Evolutionary conservation across 2,113 vertebrate species (phyloP).

Genomic region (Rutilus rutilus): DNA sequence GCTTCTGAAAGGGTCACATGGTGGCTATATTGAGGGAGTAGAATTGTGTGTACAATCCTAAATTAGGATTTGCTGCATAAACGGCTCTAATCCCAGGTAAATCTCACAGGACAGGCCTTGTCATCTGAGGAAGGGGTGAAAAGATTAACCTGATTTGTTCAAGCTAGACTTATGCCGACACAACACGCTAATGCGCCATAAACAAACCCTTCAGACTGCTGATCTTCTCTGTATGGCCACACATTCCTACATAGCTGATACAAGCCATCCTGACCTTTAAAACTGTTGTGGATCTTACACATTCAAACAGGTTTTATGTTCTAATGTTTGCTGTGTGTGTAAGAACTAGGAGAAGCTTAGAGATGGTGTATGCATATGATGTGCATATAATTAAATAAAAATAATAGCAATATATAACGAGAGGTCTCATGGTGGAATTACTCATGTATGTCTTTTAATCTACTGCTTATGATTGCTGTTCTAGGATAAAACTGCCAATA

Average conservation of each 20-base stretch:
- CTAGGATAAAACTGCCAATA: too few relatives aligned
- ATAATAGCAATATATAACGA: background rate
- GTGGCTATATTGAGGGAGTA: background rate
- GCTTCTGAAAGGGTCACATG: background rate
- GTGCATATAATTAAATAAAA: background rate
- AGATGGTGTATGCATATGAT: background rate
- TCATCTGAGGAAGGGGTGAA: slow-evolving; percentile 15
- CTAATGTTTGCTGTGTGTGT: background rate
- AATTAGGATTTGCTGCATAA: slow-evolving; percentile 23
- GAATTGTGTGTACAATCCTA: background rate
- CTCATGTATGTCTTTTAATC: too few relatives aligned
- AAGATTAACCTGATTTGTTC: slow-evolving; percentile 23
- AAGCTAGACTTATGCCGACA: background rate
- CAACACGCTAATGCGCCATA: background rate
- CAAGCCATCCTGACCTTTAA: background rate
- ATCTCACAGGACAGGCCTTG: background rate
- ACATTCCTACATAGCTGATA: background rate
- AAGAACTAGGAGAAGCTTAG: background rate
- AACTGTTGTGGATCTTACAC: background rate
- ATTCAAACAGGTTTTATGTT: background rate
- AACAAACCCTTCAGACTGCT: slow-evolving; percentile 10
- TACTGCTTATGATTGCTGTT: too few relatives aligned
- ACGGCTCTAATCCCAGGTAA: slow-evolving; percentile 16
- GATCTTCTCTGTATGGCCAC: background rate
- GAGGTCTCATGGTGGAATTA: background rate